A percentile compares a stretch with the other conserved stretches of the same genome.
Evolutionary conservation across 2,888 invertebrate genomes (phyloP).

Genomic region (Drosophila fungiperda): DNA sequence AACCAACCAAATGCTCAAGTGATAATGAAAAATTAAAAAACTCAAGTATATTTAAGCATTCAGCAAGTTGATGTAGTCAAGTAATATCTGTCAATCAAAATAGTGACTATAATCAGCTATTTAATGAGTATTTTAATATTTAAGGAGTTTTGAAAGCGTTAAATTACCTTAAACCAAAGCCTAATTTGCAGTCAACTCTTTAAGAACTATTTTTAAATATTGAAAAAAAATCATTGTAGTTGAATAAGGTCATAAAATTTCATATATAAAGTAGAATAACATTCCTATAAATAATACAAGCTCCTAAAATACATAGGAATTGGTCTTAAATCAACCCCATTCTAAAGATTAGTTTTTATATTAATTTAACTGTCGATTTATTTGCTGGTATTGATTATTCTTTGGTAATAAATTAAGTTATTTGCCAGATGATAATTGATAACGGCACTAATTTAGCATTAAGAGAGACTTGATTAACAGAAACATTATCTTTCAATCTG

Average conservation of each 20-base stretch:
- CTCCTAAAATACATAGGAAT: neutral
- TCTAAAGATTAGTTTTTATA: neutral
- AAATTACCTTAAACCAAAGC: neutral
- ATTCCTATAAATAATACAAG: neutral
- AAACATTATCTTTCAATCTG: neutral
- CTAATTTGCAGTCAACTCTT: too few relatives aligned
- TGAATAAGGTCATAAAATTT: too few relatives aligned
- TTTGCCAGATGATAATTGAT: slow-evolving; percentile 4
- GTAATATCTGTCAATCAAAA: neutral
- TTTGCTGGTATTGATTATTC: neutral
- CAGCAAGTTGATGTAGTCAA: neutral
- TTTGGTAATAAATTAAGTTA: neutral
- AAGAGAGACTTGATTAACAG: slow-evolving; percentile 2
- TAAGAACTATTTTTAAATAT: too few relatives aligned
- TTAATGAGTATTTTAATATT: neutral
- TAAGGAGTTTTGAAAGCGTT: neutral
- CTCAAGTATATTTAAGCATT: neutral
- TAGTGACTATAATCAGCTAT: neutral
- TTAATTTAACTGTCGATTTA: neutral
- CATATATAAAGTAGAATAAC: too few relatives aligned
- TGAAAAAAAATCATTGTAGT: too few relatives aligned
- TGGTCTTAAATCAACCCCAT: neutral
- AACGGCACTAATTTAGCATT: slow-evolving; percentile 1
- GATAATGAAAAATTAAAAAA: neutral
- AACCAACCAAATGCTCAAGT: neutral